Conservation (phyloP, 2,797 vertebrate genomes). For the Lagocephalus sceleratus region DNA sequence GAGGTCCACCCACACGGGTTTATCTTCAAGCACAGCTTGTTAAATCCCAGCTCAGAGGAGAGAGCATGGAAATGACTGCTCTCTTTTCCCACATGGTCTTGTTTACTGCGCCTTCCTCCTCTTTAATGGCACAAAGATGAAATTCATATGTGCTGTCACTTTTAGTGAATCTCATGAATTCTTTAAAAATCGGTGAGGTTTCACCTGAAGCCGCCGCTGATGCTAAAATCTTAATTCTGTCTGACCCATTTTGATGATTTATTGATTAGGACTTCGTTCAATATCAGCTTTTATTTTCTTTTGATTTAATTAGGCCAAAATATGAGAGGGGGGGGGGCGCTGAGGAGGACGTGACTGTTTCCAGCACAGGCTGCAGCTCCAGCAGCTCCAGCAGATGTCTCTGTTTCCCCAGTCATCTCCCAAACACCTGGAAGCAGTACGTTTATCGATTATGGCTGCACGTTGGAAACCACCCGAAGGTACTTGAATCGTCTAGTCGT, state of each 20-base stretch:
- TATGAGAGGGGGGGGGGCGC: not conserved
- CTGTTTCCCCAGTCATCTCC: constrained; percentile 57
- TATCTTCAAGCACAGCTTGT: constrained; percentile 61
- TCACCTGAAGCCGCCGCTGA: not conserved
- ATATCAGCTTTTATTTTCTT: not conserved
- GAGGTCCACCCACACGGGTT: constrained; percentile 46
- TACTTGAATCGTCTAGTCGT: not conserved
- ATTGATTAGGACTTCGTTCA: not conserved
- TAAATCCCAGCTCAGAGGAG: constrained; percentile 56
- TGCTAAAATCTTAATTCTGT: too few species aligned
- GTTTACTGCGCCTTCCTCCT: constrained; percentile 33
- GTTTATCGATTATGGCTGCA: constrained; percentile 3
- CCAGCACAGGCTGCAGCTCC: constrained; percentile 31
- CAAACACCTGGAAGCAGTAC: not conserved
- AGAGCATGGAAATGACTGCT: constrained; percentile 57
- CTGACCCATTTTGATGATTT: not conserved
- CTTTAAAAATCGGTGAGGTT: constrained; percentile 2
- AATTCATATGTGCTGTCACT: constrained; percentile 18
- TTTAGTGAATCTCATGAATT: not conserved
- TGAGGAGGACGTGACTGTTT: not conserved
- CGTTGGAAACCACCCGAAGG: constrained; percentile 9
- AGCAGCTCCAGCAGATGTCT: constrained; percentile 66
- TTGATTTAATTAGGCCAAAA: not conserved
- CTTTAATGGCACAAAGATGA: constrained; percentile 24
- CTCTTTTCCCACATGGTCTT: constrained; percentile 69